Conservation (phyloP, 2,888 invertebrate genomes). For the Dichetophora obliterata region DNA sequence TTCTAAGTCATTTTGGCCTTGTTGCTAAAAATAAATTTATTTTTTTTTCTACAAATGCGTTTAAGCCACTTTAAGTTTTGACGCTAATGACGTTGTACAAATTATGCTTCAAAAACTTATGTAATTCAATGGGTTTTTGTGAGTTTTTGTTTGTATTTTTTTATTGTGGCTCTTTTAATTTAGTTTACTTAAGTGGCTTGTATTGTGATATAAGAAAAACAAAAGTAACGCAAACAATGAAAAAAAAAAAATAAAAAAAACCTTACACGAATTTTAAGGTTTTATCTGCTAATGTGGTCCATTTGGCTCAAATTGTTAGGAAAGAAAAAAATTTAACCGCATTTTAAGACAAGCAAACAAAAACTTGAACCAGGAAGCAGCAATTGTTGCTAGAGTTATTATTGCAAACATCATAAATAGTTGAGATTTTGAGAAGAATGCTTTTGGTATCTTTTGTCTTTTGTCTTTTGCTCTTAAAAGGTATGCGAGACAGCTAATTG, state of each 20-base stretch:
- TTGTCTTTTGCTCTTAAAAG: too few species aligned
- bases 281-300: background rate
- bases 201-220: background rate
- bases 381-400: too few species aligned
- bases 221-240: background rate
- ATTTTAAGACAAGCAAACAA: too few species aligned
- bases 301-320: background rate
- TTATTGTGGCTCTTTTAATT: background rate
- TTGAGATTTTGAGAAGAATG: too few species aligned
- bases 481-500: too few species aligned
- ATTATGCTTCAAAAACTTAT: background rate
- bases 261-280: background rate
- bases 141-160: background rate
- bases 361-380: too few species aligned
- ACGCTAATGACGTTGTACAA: constrained; percentile 6
- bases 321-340: background rate
- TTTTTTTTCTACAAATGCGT: background rate
- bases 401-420: too few species aligned
- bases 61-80: background rate
- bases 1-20: background rate
- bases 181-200: constrained; percentile 10
- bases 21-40: background rate
- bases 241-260: background rate
- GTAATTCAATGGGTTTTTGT: constrained; percentile 3
- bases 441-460: too few species aligned